phyloP scores from a whole-genome alignment of 2,797 vertebrate species.

The Falco naumanni region DNA sequence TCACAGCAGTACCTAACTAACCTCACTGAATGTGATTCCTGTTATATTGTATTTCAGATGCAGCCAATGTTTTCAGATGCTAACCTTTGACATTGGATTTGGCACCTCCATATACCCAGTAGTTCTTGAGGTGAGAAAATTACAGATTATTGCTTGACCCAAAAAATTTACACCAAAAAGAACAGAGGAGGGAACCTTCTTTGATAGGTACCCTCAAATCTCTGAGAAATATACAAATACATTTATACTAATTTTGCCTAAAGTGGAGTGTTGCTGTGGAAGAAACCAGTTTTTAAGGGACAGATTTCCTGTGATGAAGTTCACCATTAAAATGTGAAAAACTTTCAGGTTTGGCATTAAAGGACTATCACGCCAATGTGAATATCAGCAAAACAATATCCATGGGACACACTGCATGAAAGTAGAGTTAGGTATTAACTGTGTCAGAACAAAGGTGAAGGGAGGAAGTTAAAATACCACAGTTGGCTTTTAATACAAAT shows the following conservation, averaged over 20 bases:
- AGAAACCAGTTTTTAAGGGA: background rate
- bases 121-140: conserved; percentile 84
- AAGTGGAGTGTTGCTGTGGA: background rate
- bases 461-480: background rate
- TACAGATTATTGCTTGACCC: background rate
- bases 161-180: background rate
- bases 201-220: background rate
- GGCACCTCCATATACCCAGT: conserved; percentile 76
- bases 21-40: background rate
- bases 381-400: background rate
- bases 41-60: conserved; percentile 81
- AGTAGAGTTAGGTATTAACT: background rate
- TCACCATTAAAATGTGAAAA: background rate
- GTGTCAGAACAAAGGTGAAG: background rate
- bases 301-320: background rate
- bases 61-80: conserved; percentile 89
- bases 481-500: background rate
- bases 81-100: conserved; percentile 90
- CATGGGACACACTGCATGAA: background rate
- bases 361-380: background rate
- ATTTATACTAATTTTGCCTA: background rate
- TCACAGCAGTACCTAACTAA: background rate
- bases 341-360: background rate
- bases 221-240: background rate
- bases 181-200: background rate